Base-by-base conservation (phyloP, 2,888 invertebrate species). In the Thyatira batis region DNA sequence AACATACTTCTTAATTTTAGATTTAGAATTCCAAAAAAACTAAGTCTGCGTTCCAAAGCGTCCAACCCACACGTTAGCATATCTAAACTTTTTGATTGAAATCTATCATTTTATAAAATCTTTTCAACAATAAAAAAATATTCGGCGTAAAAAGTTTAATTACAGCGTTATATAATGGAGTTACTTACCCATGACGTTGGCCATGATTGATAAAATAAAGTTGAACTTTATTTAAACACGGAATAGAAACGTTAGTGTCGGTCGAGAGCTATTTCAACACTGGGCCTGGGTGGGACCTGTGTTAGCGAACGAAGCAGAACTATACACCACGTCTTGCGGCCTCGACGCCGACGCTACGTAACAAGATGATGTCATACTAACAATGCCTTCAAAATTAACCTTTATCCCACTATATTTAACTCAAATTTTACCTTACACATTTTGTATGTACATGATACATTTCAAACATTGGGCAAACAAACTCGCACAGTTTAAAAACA, bases 111-210 rank as follows among this genome's bases (percentile, higher is more conserved):
- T 4, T 23, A 4, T n/a, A n/a, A n/a, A n/a, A n/a, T n/a, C 6
- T 23, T 4, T 9, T 27, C 27, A 27, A 27, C n/a, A 10, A 27
- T 33, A 33, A 11, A 33, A 13, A n/a, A n/a, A 33, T 33, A n/a
- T 33, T 13, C 4, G 5, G 33, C 5, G 3, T 33, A 33, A 4
- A 4, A 13, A 33, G 5, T 20, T 28, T 33, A 39, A 45, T 8
- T 49, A 9, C 27, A 44, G 33, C 21, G 23, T 60, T 28, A 54
- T 50, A 60, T 58, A 58, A 39, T 46, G 53, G 53, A 53, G 52
- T 50, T 57, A 85, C 90, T 89, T 65, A 91, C 91, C 91, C 78
- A 91, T 78, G 63, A 89, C 67, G 78, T 90, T 88, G 64, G 89
- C 76, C 90, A 91, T 91, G 81, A 67, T 86, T 74, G 51, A 60